phyloP scores from a whole-genome alignment of 2,797 vertebrate genomes.

The Neostethus bicornis region DNA sequence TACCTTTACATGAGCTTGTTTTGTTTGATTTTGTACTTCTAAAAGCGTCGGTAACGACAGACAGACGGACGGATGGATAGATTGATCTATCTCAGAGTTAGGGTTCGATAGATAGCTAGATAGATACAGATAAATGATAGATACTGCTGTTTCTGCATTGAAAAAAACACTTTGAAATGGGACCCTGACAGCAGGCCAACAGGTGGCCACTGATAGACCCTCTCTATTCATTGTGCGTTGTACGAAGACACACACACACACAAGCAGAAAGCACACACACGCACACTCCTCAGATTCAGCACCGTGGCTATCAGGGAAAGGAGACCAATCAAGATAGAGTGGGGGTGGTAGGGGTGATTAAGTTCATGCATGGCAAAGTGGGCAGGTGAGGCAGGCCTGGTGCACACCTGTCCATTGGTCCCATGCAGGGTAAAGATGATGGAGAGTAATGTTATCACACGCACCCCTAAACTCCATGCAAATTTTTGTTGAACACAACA shows the following conservation, averaged over 20 bases:
- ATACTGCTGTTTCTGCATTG: constrained; percentile 36
- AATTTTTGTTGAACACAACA: constrained; percentile 58
- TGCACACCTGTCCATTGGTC: constrained; percentile 69
- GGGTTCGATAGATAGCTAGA: constrained; percentile 5
- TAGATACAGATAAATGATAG: constrained; percentile 11
- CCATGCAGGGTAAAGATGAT: constrained; percentile 56
- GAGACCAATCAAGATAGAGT: constrained; percentile 9
- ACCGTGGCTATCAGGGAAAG: constrained; percentile 56
- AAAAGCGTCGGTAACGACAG: no score
- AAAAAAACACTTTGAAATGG: constrained; percentile 77
- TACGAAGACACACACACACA: constrained; percentile 47
- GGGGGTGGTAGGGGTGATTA: constrained; percentile 13
- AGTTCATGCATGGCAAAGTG: constrained; percentile 13
- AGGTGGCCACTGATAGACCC: constrained; percentile 80
- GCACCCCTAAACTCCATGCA: constrained; percentile 8
- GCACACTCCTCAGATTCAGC: constrained; percentile 40
- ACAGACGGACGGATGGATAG: constrained; percentile 22
- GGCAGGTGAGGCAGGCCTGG: constrained; percentile 14
- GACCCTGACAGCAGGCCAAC: constrained; percentile 83
- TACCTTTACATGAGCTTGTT: no score
- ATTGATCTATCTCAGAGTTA: no score
- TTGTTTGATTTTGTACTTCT: no score
- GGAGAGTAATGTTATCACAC: constrained; percentile 67
- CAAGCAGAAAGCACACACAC: constrained; percentile 30
- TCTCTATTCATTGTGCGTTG: constrained; percentile 75